Percentiles rank a stretch among this genome's conserved stretches.
Evolutionary conservation across 1,140 invertebrate genomes (phyloP).

Genomic region (Lanistes nyassanus): DNA sequence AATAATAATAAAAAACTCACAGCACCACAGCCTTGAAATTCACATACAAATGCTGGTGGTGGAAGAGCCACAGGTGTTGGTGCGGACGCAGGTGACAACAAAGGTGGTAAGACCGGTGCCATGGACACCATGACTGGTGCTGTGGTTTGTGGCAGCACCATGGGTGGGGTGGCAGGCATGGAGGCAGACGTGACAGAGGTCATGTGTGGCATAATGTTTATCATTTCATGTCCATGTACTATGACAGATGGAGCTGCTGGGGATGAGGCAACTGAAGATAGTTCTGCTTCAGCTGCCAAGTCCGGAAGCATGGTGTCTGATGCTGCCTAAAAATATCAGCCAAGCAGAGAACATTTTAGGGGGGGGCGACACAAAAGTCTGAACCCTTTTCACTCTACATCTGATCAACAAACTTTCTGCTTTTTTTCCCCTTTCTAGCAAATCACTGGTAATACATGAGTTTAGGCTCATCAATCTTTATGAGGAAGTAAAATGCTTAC

Average conservation of each 20-base stretch:
- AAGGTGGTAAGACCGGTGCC: not conserved
- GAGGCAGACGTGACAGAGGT: not conserved
- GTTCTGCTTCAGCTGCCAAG: constrained; percentile 18
- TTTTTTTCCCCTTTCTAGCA: no score
- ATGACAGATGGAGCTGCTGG: constrained; percentile 3
- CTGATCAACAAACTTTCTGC: no score
- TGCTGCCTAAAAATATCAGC: not conserved
- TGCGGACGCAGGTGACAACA: not conserved
- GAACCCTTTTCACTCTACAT: no score
- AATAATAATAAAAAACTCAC: constrained; percentile 68
- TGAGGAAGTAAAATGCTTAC: no score
- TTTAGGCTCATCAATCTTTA: no score
- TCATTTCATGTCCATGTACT: not conserved
- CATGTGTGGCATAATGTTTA: not conserved
- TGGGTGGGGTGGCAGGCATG: not conserved
- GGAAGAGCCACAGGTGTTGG: constrained; percentile 47
- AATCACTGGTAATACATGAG: no score
- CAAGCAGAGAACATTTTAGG: no score
- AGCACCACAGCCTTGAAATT: constrained; percentile 76
- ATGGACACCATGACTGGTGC: not conserved
- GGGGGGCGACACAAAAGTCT: no score
- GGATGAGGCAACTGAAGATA: constrained; percentile 26
- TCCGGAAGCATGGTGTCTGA: constrained; percentile 11
- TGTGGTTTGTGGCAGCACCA: not conserved
- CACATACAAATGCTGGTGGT: constrained; percentile 73